Evolutionary conservation across 2,888 invertebrate species (phyloP), one percentile per base, ranked within the genome.

Genomic region (Notocelia uddmanniana): DNA sequence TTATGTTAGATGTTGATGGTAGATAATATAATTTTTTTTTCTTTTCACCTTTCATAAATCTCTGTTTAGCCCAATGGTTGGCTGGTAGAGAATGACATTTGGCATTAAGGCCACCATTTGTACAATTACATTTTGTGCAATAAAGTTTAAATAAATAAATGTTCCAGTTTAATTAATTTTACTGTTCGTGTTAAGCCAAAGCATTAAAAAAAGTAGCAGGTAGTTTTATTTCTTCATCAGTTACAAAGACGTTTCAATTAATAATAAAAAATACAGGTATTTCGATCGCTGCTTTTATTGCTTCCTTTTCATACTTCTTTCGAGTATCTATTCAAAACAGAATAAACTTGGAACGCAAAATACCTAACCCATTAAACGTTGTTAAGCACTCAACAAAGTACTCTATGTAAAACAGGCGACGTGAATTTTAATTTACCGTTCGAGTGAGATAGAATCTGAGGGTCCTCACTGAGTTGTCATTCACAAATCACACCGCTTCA

Each of bases 391-490:
- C 48, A 58, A 50, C 23, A 34, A 58, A 67, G 58, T 68, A 52
- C 58, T 59, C 50, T 50, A 23, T 59, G 59, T 68, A 58, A 68
- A 68, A 59, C 68, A 50, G 58, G 50, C 34, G 50, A 50, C 58
- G 58, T 58, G 59, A 68, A 68, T 68, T 68, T 68, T 68, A 68
- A 68, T 58, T 50, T 31, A 58, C 45, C 57, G 45, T 57, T 57
- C 31, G 50, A 59, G 26, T 31, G 50, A 48, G 68, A 67, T 68
- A 59, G 59, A 68, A 68, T 68, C 59, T 41, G 55, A 66, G 45
- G 45, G 67, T 59, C 45, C 45, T 45, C 45, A 45, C 45, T 1
- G 45, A n/a, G 5, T 45, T 45, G 45, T n/a, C n/a, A 45, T 45
- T 45, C 45, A 45, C 45, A 8, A n/a, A 31, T 31, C 8, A 5